A percentile compares a stretch with the other conserved stretches of the same genome.
Conservation (phyloP, 1,140 invertebrate genomes). For the Nylanderia fulva region DNA sequence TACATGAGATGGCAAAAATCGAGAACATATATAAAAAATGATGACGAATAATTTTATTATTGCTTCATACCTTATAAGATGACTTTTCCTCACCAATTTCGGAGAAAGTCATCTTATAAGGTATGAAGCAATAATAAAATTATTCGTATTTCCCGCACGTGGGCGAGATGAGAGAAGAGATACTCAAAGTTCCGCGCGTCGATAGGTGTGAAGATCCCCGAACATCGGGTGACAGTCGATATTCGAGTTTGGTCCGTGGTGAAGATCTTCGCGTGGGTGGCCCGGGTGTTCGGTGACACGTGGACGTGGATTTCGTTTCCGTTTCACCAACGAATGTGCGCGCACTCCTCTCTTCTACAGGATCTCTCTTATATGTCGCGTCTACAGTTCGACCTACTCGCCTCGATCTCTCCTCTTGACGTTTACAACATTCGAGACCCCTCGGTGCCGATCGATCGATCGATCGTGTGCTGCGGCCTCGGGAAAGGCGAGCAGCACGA, state of each 20-base stretch:
- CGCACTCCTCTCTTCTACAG: not conserved
- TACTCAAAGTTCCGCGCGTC: conserved; percentile 14
- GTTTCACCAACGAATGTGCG: not conserved
- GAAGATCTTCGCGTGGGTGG: conserved; percentile 19
- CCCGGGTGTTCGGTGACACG: conserved; percentile 29
- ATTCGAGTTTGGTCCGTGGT: conserved; percentile 2
- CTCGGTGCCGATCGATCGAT: not conserved
- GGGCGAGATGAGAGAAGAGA: not conserved
- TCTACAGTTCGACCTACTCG: conserved; percentile 50
- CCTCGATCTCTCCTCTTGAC: conserved; percentile 50
- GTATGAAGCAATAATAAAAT: no score
- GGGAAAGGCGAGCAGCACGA: not conserved
- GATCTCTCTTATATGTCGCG: not conserved
- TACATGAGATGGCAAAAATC: no score
- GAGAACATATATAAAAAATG: no score
- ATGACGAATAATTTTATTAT: no score
- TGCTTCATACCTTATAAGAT: no score
- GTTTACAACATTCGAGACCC: conserved; percentile 1
- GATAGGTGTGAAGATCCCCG: not conserved
- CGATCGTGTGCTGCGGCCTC: conserved; percentile 1
- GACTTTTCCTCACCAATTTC: no score
- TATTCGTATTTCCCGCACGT: no score
- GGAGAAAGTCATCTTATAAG: no score
- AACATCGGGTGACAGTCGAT: conserved; percentile 33
- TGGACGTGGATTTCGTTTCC: conserved; percentile 43